Percentiles rank a stretch among this genome's conserved stretches.
Evolutionary conservation across 30 jellyfish, hydroid and myxozoan genomes (phyloP).

Genomic region (Phacellophora camtschatica): DNA sequence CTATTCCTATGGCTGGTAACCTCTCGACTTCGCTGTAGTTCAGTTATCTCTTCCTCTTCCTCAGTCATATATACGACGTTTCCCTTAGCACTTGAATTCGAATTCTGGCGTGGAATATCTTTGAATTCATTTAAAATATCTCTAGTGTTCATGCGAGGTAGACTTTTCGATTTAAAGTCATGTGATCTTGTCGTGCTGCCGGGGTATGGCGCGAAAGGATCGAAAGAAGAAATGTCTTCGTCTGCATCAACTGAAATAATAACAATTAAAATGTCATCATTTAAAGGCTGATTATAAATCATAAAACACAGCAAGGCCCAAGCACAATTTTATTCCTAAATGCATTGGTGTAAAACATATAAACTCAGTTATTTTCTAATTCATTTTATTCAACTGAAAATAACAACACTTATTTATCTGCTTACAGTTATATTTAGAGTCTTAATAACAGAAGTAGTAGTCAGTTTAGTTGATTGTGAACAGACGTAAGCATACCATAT

Average conservation of each 20-base stretch:
- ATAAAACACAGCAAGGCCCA: no score
- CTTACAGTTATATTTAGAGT: no score
- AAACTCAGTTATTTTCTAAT: no score
- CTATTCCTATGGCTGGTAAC: conserved; percentile 12
- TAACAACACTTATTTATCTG: no score
- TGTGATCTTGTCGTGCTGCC: neutral
- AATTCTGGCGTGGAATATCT: conserved; percentile 6
- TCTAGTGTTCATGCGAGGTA: conserved; percentile 35
- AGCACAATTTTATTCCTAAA: no score
- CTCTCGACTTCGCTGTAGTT: conserved; percentile 6
- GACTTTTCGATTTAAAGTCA: neutral
- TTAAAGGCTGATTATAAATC: no score
- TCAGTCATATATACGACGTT: no score
- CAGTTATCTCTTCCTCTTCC: neutral
- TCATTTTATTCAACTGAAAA: no score
- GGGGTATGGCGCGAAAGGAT: conserved; percentile 79
- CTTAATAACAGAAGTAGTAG: no score
- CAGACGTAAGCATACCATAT: no score
- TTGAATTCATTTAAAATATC: conserved; percentile 11
- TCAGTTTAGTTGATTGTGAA: no score
- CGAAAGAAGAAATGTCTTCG: conserved; percentile 80
- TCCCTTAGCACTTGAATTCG: neutral
- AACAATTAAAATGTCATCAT: neutral
- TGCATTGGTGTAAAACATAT: no score
- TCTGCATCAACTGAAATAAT: conserved; percentile 83